Evolutionary conservation across 2,113 vertebrate species (phyloP), one percentile per base, ranked within the genome.

Genomic region (Ceratotherium simum): DNA sequence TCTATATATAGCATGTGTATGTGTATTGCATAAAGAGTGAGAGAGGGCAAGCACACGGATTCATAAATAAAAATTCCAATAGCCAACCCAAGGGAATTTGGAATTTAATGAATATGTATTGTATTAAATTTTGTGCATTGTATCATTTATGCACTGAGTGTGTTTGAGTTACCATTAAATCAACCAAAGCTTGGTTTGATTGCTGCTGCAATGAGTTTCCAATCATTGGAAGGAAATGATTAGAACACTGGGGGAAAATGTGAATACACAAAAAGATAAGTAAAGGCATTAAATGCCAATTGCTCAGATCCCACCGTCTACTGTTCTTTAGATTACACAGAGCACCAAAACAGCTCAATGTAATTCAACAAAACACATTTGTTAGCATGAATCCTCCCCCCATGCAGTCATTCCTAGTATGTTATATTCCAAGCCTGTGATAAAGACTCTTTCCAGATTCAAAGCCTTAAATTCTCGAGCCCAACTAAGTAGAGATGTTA

Each of bases 121-220:
- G 31, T 89, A 70, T 90, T 94, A 56, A 54, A 48, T 96, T 54
- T 67, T 90, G 4, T 79, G 4, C 14, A 65, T 72, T 91, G 4
- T 51, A 25, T 88, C 6, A 58, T 91, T 75, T 91, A 80, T 81
- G 21, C 20, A 46, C 33, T 83, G 31, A 81, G 20, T 62, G 33
- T 78, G 14, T 94, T 86, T 65, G 21, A 78, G 39, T 92, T 51
- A 36, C 21, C 60, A 90, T 82, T 69, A 84, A 91, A 93, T 81
- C 69, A 83, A 54, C 25, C 80, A 84, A 56, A 79, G 16, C 6
- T 16, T 58, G 18, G 2, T 85, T 88, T 87, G 21, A 90, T 65
- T 92, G 33, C 23, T 80, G 48, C 5, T 8, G 73, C 33, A 51
- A 29, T n/a, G 51, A 88, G 36, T 21, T 80, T 88, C 42, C 1